Base-by-base conservation (phyloP, 1,140 invertebrate species). In the Potamilus streckersoni region DNA sequence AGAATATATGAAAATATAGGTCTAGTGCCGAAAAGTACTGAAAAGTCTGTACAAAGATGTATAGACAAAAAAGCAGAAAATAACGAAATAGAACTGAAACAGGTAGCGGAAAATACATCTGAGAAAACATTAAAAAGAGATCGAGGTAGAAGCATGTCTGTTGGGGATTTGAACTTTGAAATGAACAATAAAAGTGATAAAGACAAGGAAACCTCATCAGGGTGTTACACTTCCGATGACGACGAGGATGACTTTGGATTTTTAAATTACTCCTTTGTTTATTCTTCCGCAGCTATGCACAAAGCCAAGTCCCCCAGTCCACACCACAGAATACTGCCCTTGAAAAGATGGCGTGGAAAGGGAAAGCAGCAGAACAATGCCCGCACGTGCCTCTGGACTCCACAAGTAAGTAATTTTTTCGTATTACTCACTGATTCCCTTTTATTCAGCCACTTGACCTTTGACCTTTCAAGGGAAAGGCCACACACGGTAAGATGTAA, bases 321-420 rank as follows among this genome's bases (percentile, higher is more conserved):
- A 72, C 82, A 80, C 20, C 92, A 92, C 80, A 88, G 92, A 86
- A 92, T 95, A 85, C 93, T 96, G 77, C 93, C 94, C 80, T 94
- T 94, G 90, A 94, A 94, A 89, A 94, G 96, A 84, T 96, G 94
- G 93, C 92, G 93, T 79, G 93, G 94, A 55, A 95, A 95, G 87
- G 94, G 94, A 85, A 94, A 95, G 78, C 94, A 93, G 68, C 92
- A 94, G 75, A 91, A 91, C 63, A 87, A 92, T 58, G 84, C 82
- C 15, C 86, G 89, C n/a, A 85, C 87, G 58, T 86, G 83, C 74
- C 81, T 91, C 38, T 96, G 95, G 95, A 94, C 94, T 31, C 95
- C 95, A 79, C 94, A 95, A 93, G 95, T 96, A 90, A 94, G 93
- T 91, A 27, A 57, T 13, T 55, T 56, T 58, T 70, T 70, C 19